phyloP scores from a whole-genome alignment of 2,888 invertebrate genomes.

The Pedicia rivosa region DNA sequence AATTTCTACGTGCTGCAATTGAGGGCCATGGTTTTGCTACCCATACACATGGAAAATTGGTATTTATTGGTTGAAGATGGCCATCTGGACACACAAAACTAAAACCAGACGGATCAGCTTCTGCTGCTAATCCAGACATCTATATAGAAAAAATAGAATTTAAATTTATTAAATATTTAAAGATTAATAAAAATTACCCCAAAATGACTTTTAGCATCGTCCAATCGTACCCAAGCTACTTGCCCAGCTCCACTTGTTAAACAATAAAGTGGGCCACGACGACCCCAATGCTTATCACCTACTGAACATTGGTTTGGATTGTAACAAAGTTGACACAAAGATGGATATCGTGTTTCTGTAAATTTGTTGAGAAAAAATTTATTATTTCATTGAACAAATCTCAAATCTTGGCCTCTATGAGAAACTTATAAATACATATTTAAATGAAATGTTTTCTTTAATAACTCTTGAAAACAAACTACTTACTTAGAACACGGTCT shows the following conservation, averaged over 20 bases:
- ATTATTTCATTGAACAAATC: too few relatives aligned
- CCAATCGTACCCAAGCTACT: constrained; percentile 64
- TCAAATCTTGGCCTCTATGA: neutral
- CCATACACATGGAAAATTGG: constrained; percentile 55
- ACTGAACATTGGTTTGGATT: constrained; percentile 40
- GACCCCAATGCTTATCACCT: constrained; percentile 69
- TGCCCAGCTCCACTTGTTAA: constrained; percentile 63
- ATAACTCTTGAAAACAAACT: neutral
- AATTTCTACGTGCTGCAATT: constrained; percentile 35
- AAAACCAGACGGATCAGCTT: constrained; percentile 35
- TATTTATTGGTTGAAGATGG: constrained; percentile 39
- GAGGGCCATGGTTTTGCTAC: constrained; percentile 64
- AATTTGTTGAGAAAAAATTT: too few relatives aligned
- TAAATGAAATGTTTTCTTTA: neutral
- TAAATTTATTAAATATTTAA: constrained; percentile 1
- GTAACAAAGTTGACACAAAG: constrained; percentile 57
- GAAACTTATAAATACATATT: constrained; percentile 9
- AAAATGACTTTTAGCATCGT: constrained; percentile 50
- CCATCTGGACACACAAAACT: constrained; percentile 66
- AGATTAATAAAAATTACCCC: constrained; percentile 31
- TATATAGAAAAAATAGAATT: constrained; percentile 9
- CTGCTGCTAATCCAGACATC: constrained; percentile 26
- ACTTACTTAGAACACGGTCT: constrained; percentile 52
- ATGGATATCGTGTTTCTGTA: constrained; percentile 45
- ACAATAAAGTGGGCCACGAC: constrained; percentile 65